Percentiles rank a stretch among this genome's conserved stretches.
Conservation (phyloP, 1,140 invertebrate species). For the Delia radicum region DNA sequence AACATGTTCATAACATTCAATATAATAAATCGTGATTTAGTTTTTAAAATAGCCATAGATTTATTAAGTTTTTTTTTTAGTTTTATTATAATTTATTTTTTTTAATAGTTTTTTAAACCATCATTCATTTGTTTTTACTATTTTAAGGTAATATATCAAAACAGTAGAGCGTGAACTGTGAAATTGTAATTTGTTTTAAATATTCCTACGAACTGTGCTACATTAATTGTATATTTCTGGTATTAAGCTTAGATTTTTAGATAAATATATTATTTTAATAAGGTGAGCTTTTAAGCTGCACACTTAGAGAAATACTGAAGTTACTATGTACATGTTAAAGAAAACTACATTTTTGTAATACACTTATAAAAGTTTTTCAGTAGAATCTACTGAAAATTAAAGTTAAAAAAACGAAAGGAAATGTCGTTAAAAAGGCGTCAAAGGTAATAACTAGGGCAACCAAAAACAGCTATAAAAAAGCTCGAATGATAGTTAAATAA, state of each 20-base stretch:
- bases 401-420: too few species aligned
- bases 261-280: neutral
- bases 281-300: too few species aligned
- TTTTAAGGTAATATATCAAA: neutral
- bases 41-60: neutral
- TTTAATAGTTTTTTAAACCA: neutral
- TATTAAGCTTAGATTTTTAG: neutral
- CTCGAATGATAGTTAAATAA: too few species aligned
- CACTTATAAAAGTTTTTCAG: too few species aligned
- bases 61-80: neutral
- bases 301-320: too few species aligned
- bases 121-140: neutral
- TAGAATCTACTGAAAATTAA: too few species aligned
- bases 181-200: conserved; percentile 9
- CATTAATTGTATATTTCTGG: neutral
- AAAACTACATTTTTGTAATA: too few species aligned
- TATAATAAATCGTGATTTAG: conserved; percentile 5
- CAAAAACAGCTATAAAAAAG: too few species aligned
- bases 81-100: neutral
- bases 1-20: neutral
- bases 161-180: conserved; percentile 13
- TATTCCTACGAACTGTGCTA: neutral
- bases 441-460: too few species aligned
- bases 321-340: too few species aligned
- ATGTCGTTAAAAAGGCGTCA: too few species aligned